Conservation (phyloP, 1,140 invertebrate genomes). For the Danaus plexippus region DNA sequence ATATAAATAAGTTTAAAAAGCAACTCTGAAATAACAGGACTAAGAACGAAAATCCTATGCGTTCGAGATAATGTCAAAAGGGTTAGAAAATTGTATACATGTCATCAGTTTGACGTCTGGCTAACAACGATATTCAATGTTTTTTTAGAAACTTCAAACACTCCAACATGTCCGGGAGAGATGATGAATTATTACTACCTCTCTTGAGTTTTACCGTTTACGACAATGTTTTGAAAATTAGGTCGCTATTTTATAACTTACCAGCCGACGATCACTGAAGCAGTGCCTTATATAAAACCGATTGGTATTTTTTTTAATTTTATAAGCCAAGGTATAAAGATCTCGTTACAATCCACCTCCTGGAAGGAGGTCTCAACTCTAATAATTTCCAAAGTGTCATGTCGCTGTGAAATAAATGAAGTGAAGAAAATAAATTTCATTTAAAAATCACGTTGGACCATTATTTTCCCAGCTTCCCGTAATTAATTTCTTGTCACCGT, state of each 20-base stretch:
- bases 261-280: background rate
- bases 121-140: slow-evolving; percentile 24
- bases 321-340: slow-evolving; percentile 35
- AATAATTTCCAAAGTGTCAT: slow-evolving; percentile 69
- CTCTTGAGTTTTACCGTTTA: slow-evolving; percentile 9
- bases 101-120: slow-evolving; percentile 27
- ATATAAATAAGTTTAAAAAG: slow-evolving; percentile 8
- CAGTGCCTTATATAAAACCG: slow-evolving; percentile 6
- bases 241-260: too few relatives aligned
- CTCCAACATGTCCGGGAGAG: slow-evolving; percentile 16
- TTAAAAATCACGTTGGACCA: slow-evolving; percentile 68
- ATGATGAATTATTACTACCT: slow-evolving; percentile 21
- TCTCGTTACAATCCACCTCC: slow-evolving; percentile 34
- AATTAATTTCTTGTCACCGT: slow-evolving; percentile 71
- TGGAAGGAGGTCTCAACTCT: slow-evolving; percentile 41
- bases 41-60: background rate
- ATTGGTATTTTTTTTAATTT: slow-evolving; percentile 3
- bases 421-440: slow-evolving; percentile 69
- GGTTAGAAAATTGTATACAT: slow-evolving; percentile 27
- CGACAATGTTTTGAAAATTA: slow-evolving; percentile 4
- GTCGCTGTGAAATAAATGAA: slow-evolving; percentile 66
- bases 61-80: background rate
- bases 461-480: slow-evolving; percentile 65
- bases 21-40: slow-evolving; percentile 2
- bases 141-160: slow-evolving; percentile 25